Base-by-base conservation (phyloP, 1,140 invertebrate species). In the Magallana ariakensis region DNA sequence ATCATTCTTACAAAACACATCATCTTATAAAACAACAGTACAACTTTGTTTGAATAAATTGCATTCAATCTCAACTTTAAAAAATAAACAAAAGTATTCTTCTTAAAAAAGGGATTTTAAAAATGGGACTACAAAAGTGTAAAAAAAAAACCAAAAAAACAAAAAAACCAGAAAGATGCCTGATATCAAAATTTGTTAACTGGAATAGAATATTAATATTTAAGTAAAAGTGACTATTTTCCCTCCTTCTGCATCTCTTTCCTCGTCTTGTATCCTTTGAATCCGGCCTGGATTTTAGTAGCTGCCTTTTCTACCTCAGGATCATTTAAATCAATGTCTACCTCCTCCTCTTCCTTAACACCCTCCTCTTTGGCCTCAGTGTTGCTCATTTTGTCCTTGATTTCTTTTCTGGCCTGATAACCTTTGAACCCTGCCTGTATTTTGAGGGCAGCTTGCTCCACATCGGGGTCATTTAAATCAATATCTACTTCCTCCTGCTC, bases 361-460 rank as follows among this genome's bases (percentile, higher is more conserved):
- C 33, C 62, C 62, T 87, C 53, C n/a, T 83, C 19, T 75, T 82
- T 80, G n/a, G 81, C 85, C 70, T 84, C 33, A 3, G 1, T 46
- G 33, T 46, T 75, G 16, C 62, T 62, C 22, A 55, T 57, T 19
- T 62, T 87, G 56, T 85, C 84, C 90, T 96, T 95, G 80, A 96
- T 94, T 83, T 95, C 95, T 91, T 96, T 96, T 22, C 97, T 93
- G 8, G 96, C 96, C n/a, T 97, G 94, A 92, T 96, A 97, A n/a
- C 97, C 97, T 0, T 97, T 95, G 19, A 97, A 95, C 5, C 96
- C 96, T 0, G 97, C 97, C 92, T 96, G 96, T 82, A 96, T 96
- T 91, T 95, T 96, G 1, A 95, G 95, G 0, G 96, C 96, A 0
- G 96, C 96, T 53, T 95, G 94, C 19, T 94, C 94, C 70, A 91